Evolutionary conservation across 2,888 invertebrate genomes (phyloP).

Genomic region (Caenorhabditis sp.): DNA sequence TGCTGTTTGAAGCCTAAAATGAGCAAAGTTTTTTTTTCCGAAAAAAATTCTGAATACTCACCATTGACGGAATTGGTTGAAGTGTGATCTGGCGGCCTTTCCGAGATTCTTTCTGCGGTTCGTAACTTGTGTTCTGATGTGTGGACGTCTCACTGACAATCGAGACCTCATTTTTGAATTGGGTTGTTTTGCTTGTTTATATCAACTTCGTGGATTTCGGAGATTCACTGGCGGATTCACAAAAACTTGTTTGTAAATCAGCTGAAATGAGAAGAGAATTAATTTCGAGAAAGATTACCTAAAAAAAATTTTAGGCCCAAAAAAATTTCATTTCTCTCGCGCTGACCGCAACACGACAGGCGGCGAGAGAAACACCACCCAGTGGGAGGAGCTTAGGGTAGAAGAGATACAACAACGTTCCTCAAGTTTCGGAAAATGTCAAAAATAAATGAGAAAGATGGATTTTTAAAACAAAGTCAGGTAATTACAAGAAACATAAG

Average conservation of each 20-base stretch:
- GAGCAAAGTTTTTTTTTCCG: not conserved
- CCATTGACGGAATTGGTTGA: slow-evolving; percentile 33
- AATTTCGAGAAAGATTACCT: not conserved
- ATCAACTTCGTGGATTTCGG: slow-evolving; percentile 38
- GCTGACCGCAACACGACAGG: slow-evolving; percentile 38
- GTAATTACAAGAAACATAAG: not conserved
- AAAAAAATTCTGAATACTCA: not conserved
- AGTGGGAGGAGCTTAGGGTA: slow-evolving; percentile 17
- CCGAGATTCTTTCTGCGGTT: slow-evolving; percentile 50
- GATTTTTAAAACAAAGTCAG: not conserved
- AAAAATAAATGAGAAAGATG: not conserved
- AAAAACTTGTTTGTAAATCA: slow-evolving; percentile 31
- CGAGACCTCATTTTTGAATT: slow-evolving; percentile 50
- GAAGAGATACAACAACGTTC: not conserved
- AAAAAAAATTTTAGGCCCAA: slow-evolving; percentile 31
- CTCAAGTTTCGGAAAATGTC: not conserved
- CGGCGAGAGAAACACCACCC: slow-evolving; percentile 25
- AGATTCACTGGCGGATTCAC: slow-evolving; percentile 38
- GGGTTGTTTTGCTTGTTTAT: not conserved
- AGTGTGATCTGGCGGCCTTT: slow-evolving; percentile 43
- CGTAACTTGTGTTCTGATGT: slow-evolving; percentile 45
- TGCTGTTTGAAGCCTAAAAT: slow-evolving; percentile 34
- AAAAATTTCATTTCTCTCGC: slow-evolving; percentile 4
- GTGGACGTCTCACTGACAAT: slow-evolving; percentile 49
- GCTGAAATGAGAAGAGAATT: slow-evolving; percentile 21